A percentile compares a stretch with the other conserved stretches of the same genome.
Conservation (phyloP, 2,888 invertebrate genomes). For the Aspidapion aeneum region DNA sequence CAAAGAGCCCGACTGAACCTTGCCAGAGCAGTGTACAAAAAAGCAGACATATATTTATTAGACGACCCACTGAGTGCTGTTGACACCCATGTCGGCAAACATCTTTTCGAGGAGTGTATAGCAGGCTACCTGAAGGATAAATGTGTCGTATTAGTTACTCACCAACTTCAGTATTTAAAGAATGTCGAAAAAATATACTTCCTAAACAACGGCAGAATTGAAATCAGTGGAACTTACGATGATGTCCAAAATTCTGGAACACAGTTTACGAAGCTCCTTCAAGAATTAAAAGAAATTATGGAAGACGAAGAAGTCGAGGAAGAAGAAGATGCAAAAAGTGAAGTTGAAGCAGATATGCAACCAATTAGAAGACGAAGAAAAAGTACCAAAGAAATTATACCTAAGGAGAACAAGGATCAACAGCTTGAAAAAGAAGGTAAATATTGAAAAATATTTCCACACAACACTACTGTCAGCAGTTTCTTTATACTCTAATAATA, state of each 20-base stretch:
- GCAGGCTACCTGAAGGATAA: constrained; percentile 58
- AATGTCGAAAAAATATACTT: constrained; percentile 54
- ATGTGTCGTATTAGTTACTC: constrained; percentile 72
- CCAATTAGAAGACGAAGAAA: constrained; percentile 17
- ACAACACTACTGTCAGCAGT: too few species aligned
- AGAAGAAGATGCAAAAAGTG: constrained; percentile 33
- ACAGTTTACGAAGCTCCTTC: constrained; percentile 60
- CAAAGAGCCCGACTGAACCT: constrained; percentile 85
- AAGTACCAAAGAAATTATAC: constrained; percentile 25
- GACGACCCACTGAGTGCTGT: constrained; percentile 91
- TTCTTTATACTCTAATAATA: too few species aligned
- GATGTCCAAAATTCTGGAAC: constrained; percentile 66
- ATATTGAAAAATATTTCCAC: background rate
- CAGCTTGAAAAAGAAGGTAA: constrained; percentile 52
- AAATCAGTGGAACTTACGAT: constrained; percentile 63
- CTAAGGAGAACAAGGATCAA: constrained; percentile 25
- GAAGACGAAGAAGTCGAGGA: constrained; percentile 25
- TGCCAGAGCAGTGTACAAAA: constrained; percentile 78
- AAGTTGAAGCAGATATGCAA: constrained; percentile 17
- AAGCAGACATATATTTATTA: constrained; percentile 79
- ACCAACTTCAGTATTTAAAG: constrained; percentile 64
- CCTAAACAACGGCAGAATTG: constrained; percentile 54
- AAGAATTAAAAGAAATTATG: constrained; percentile 21
- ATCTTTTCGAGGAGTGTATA: constrained; percentile 80
- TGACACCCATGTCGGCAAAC: constrained; percentile 82